A percentile compares a stretch with the other conserved stretches of the same genome.
phyloP scores from a whole-genome alignment of 2,113 vertebrate genomes.

The Pelvicachromis taeniatus region DNA sequence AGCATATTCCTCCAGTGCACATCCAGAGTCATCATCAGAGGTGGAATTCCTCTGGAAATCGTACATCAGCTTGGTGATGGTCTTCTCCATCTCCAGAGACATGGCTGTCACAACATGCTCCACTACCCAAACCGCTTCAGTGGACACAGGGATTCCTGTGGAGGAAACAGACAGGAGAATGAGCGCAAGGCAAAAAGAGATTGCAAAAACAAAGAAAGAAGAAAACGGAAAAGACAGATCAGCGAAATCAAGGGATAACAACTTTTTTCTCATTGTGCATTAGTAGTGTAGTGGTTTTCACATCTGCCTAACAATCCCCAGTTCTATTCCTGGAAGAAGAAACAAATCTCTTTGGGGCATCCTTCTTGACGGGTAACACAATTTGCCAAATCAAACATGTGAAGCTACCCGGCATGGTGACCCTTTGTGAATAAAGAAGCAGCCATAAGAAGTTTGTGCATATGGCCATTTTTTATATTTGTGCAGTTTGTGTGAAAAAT shows the following conservation, averaged over 20 bases:
- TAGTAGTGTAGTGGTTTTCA: neutral
- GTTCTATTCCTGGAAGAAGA: neutral
- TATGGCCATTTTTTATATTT: neutral
- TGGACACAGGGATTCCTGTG: conserved; percentile 84
- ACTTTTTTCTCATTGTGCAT: neutral
- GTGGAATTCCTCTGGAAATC: conserved; percentile 99
- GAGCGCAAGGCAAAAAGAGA: neutral
- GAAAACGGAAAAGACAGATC: neutral
- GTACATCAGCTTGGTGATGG: conserved; percentile 97
- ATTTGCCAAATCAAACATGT: neutral
- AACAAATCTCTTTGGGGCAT: neutral
- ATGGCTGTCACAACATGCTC: conserved; percentile 93
- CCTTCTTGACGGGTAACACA: neutral
- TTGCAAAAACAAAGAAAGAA: neutral
- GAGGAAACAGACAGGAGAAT: neutral
- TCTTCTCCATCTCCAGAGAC: conserved; percentile 99
- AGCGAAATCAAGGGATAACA: neutral
- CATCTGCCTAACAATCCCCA: neutral
- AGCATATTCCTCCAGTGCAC: conserved; percentile 92
- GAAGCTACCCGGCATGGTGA: neutral
- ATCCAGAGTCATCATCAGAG: conserved; percentile 95
- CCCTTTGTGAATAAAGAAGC: neutral
- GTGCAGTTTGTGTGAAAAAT: neutral
- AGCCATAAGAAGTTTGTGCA: neutral
- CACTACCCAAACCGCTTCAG: conserved; percentile 77